Evolutionary conservation across 2,888 invertebrate genomes (phyloP).

Genomic region (Sussaba pulchella): DNA sequence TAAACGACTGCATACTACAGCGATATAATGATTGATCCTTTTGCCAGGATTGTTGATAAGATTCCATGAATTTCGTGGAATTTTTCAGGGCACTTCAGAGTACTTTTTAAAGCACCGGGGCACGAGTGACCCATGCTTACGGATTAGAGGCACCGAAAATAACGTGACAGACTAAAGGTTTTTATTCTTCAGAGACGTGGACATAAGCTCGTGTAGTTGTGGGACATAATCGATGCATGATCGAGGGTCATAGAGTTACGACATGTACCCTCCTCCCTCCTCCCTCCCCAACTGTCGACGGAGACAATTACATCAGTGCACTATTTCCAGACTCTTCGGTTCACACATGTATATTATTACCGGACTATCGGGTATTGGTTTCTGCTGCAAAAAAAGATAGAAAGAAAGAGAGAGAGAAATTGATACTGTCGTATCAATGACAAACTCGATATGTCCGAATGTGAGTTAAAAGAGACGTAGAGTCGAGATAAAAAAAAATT

Average conservation of each 20-base stretch:
- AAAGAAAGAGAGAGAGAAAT: not conserved
- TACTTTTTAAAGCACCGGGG: too few relatives aligned
- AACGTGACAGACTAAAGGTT: too few relatives aligned
- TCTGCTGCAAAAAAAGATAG: not conserved
- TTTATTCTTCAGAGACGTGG: too few relatives aligned
- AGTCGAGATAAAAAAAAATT: not conserved
- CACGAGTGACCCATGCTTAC: too few relatives aligned
- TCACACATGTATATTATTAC: constrained; percentile 31
- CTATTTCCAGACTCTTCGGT: not conserved
- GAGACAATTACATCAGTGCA: constrained; percentile 18
- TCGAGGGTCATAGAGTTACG: constrained; percentile 8
- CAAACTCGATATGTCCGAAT: constrained; percentile 6
- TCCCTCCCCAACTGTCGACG: too few relatives aligned
- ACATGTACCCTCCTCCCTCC: not conserved
- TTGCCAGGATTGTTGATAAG: too few relatives aligned
- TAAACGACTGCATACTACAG: too few relatives aligned
- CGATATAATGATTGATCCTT: too few relatives aligned
- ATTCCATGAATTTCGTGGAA: too few relatives aligned
- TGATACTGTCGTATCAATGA: constrained; percentile 18
- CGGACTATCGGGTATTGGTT: constrained; percentile 16
- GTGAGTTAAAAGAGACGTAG: not conserved
- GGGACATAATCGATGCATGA: not conserved
- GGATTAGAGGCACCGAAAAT: too few relatives aligned
- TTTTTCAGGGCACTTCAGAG: too few relatives aligned
- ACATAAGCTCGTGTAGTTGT: not conserved